phyloP scores from a whole-genome alignment of 2,113 vertebrate species.

The Zeus faber region DNA sequence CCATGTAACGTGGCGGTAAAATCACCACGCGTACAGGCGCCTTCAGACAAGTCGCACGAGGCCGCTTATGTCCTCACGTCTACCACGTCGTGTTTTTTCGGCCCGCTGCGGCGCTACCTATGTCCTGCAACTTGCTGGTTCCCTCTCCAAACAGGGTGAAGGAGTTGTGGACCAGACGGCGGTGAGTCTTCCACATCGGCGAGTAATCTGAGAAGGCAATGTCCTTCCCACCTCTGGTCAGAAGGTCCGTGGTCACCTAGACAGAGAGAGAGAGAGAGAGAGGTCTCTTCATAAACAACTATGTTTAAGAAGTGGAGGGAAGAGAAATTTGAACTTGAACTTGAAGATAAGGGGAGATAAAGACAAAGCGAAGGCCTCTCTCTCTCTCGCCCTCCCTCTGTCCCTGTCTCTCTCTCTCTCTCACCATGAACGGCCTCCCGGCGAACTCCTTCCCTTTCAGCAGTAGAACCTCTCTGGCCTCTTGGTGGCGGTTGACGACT shows the following conservation, averaged over 20 bases:
- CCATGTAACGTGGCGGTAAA: too few relatives aligned
- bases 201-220: conserved; percentile 75
- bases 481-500: conserved; percentile 64
- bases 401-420: background rate
- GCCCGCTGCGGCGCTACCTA: conserved; percentile 59
- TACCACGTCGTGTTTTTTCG: background rate
- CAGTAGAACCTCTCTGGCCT: conserved; percentile 69
- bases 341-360: background rate
- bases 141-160: conserved; percentile 74
- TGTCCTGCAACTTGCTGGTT: conserved; percentile 67
- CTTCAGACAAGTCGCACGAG: too few relatives aligned
- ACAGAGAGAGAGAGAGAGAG: conserved; percentile 4
- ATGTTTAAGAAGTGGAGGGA: too few relatives aligned
- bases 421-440: conserved; percentile 74
- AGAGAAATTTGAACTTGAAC: background rate
- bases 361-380: background rate
- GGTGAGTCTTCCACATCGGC: conserved; percentile 71
- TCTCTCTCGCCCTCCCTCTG: background rate
- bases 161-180: conserved; percentile 70
- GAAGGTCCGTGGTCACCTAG: conserved; percentile 73
- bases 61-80: too few relatives aligned
- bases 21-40: too few relatives aligned
- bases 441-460: conserved; percentile 72
- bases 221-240: conserved; percentile 76
- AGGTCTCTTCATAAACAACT: too few relatives aligned